phyloP scores from a whole-genome alignment of 2,888 invertebrate species.

The Chrysotoxum bicinctum region DNA sequence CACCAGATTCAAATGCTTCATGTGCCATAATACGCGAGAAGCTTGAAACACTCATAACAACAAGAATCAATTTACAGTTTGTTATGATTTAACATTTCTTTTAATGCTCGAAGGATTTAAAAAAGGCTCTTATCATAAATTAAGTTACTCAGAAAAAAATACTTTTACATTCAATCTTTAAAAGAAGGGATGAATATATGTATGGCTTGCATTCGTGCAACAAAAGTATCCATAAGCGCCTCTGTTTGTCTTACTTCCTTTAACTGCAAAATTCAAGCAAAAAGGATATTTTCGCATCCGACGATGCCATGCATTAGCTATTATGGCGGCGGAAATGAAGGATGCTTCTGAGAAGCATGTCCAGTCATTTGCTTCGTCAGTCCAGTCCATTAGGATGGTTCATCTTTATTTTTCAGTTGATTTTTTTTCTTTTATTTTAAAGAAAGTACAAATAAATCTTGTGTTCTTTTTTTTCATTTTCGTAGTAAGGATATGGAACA shows the following conservation, averaged over 20 bases:
- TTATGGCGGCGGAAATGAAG: neutral
- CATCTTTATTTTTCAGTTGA: neutral
- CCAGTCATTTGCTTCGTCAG: slow-evolving; percentile 9
- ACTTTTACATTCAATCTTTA: neutral
- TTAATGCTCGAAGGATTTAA: neutral
- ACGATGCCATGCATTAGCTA: neutral
- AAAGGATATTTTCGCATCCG: neutral
- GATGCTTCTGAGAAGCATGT: slow-evolving; percentile 5
- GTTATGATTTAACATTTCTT: neutral
- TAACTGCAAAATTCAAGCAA: neutral
- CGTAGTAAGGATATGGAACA: neutral
- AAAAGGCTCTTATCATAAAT: neutral
- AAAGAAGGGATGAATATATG: neutral
- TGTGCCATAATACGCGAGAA: too few species aligned
- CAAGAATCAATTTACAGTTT: too few species aligned
- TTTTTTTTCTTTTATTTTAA: neutral
- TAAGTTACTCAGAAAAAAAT: neutral
- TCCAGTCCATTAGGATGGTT: slow-evolving; percentile 11
- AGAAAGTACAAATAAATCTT: slow-evolving; percentile 16
- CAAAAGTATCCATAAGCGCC: neutral
- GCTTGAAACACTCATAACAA: too few species aligned
- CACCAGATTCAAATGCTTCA: too few species aligned
- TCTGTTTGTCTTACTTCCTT: neutral
- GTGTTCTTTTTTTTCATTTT: neutral
- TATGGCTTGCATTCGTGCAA: neutral